These are phyloP conservation scores for Cheilosia soror DNA, from an alignment of 2,888 invertebrate species.

Conservation along the genomic window DNA sequence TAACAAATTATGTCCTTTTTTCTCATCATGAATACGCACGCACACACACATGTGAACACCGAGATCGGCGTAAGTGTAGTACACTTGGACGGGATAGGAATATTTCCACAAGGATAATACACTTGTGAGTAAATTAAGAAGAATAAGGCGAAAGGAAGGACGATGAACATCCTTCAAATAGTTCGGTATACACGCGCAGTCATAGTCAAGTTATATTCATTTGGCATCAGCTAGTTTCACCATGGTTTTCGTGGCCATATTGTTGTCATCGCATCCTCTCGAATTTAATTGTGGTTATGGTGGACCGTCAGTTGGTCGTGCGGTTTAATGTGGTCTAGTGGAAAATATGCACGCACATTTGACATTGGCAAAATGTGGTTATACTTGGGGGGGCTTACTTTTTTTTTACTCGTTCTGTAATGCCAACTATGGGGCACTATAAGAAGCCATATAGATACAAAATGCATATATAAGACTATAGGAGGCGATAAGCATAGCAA, in stretches of 20 bases:
- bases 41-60: constrained; percentile 1
- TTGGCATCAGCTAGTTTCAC: constrained; percentile 13
- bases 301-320: constrained; percentile 45
- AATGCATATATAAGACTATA: neutral
- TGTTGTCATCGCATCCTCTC: constrained; percentile 64
- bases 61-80: constrained; percentile 5
- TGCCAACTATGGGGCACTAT: neutral
- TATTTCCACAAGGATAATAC: constrained; percentile 62
- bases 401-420: neutral
- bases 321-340: constrained; percentile 34
- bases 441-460: constrained; percentile 18
- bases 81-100: constrained; percentile 6
- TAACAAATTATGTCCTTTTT: constrained; percentile 64
- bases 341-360: constrained; percentile 50
- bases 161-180: constrained; percentile 58
- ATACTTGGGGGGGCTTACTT: constrained; percentile 18
- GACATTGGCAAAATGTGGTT: constrained; percentile 57
- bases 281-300: constrained; percentile 60
- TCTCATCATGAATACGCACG: constrained; percentile 39
- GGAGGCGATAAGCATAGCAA: constrained; percentile 13
- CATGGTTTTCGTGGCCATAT: constrained; percentile 59
- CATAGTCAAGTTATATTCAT: constrained; percentile 53
- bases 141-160: constrained; percentile 50
- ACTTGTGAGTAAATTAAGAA: constrained; percentile 65
- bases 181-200: constrained; percentile 14